Percentiles rank a stretch among this genome's conserved stretches.
Evolutionary conservation across 2,888 invertebrate genomes (phyloP).

Genomic region (Nemurella pictetii): DNA sequence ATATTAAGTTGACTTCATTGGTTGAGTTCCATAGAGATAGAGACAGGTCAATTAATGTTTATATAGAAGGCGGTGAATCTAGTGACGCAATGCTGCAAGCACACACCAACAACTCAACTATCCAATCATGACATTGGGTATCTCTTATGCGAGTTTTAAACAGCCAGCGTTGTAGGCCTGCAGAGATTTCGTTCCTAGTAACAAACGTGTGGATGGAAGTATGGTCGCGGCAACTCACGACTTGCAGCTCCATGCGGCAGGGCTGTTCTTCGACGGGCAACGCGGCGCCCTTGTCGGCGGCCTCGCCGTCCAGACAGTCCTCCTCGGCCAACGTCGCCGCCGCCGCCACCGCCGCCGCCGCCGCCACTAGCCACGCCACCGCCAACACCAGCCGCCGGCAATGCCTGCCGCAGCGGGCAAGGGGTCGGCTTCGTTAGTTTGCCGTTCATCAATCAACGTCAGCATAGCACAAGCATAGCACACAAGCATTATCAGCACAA

Average conservation of each 20-base stretch:
- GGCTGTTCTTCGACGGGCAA: background rate
- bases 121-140: background rate
- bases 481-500: too few species aligned
- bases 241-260: slow-evolving; percentile 41
- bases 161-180: too few species aligned
- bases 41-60: too few species aligned
- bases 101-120: too few species aligned
- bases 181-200: too few species aligned
- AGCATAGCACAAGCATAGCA: too few species aligned
- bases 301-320: background rate
- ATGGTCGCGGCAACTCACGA: slow-evolving; percentile 32
- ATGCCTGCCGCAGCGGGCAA: background rate
- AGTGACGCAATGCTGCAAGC: too few species aligned
- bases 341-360: background rate
- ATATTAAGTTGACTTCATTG: too few species aligned
- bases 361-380: background rate
- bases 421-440: background rate
- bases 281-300: background rate
- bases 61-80: too few species aligned
- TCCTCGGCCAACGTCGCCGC: background rate
- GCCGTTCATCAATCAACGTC: too few species aligned
- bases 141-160: background rate
- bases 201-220: too few species aligned
- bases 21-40: too few species aligned
- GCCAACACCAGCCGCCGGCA: background rate